Percentiles rank a stretch among this genome's conserved stretches.
These are phyloP conservation scores for Pelodytes ibericus DNA, from an alignment of 2,797 vertebrate genomes.

Conservation along the genomic window DNA sequence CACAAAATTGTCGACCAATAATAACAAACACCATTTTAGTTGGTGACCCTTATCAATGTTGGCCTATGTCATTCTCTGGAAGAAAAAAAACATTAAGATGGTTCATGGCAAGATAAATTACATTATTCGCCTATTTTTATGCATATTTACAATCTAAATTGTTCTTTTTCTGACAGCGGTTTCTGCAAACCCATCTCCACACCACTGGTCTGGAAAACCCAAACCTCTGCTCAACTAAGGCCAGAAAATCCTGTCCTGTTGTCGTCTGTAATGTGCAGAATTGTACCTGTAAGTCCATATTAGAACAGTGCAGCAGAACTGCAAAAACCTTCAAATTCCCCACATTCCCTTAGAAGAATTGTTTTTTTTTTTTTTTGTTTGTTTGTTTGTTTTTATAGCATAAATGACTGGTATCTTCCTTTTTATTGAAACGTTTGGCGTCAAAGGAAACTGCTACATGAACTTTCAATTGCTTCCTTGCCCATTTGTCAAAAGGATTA, in stretches of 20 bases:
- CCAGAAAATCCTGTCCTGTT: background rate
- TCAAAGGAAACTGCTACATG: background rate
- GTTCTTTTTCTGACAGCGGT: constrained; percentile 43
- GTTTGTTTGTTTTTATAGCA: background rate
- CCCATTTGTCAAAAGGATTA: background rate
- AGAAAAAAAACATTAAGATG: no score
- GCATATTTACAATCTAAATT: no score
- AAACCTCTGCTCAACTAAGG: constrained; percentile 47
- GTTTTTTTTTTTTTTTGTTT: background rate
- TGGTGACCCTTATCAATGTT: no score
- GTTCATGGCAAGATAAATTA: no score
- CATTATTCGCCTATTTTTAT: no score
- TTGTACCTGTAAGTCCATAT: constrained; percentile 37
- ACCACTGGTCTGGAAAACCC: constrained; percentile 25
- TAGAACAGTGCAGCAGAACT: constrained; percentile 33
- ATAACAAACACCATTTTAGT: no score
- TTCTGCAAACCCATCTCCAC: constrained; percentile 13
- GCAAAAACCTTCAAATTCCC: constrained; percentile 18
- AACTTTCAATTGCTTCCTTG: no score
- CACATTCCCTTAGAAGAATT: constrained; percentile 32
- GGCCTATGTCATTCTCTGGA: no score
- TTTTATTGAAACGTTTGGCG: constrained; percentile 1
- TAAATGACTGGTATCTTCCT: background rate
- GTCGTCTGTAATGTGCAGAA: constrained; percentile 11
- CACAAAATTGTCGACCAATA: no score